Conservation (phyloP, 2,113 vertebrate genomes). For the Atractosteus spatula region DNA sequence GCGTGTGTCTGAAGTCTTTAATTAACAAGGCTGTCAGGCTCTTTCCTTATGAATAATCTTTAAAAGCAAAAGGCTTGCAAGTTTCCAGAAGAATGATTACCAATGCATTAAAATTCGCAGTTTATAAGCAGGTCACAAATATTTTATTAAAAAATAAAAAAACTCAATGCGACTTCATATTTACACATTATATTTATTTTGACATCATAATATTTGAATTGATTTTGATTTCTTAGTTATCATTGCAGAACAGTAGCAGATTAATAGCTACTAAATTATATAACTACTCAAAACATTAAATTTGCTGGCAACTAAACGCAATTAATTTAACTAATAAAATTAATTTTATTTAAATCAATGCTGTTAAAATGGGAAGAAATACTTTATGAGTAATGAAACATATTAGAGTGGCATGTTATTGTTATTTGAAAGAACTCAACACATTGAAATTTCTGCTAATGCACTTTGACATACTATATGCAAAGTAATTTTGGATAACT, state of each 20-base stretch:
- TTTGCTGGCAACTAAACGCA: not conserved
- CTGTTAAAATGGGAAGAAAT: too few relatives aligned
- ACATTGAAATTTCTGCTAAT: too few relatives aligned
- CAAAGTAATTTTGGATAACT: too few relatives aligned
- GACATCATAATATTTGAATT: constrained; percentile 18
- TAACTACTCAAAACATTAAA: not conserved
- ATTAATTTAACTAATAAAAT: too few relatives aligned
- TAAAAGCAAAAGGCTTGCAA: not conserved
- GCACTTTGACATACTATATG: too few relatives aligned
- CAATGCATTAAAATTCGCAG: too few relatives aligned
- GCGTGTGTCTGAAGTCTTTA: not conserved
- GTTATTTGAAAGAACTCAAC: too few relatives aligned
- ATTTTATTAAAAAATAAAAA: too few relatives aligned
- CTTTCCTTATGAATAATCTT: not conserved
- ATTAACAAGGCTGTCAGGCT: constrained; percentile 16
- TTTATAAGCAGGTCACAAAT: constrained; percentile 5
- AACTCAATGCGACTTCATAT: not conserved
- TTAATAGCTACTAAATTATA: constrained; percentile 6
- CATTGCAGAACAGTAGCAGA: not conserved
- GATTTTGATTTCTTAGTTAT: constrained; percentile 1
- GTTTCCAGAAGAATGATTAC: too few relatives aligned
- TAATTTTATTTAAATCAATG: too few relatives aligned
- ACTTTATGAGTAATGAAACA: too few relatives aligned
- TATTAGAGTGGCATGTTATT: too few relatives aligned
- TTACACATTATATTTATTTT: not conserved